A percentile compares a stretch with the other conserved stretches of the same genome.
Conservation (phyloP, 2,888 invertebrate genomes). For the Serrognathus titanus region DNA sequence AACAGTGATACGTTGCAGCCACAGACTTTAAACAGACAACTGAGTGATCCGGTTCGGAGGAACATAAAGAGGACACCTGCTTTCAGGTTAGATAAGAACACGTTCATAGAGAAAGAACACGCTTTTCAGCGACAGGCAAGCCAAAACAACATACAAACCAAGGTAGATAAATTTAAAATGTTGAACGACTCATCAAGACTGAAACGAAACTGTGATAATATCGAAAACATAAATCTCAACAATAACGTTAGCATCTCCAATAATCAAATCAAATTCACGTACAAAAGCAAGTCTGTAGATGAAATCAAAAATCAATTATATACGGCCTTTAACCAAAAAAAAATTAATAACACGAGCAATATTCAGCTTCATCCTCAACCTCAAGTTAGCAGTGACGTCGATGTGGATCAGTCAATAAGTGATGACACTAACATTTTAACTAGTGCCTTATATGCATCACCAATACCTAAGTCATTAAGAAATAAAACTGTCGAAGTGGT, state of each 20-base stretch:
- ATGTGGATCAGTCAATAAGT: no score
- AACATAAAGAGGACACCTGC: conserved; percentile 58
- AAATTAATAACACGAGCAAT: background rate
- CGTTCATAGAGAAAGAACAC: conserved; percentile 15
- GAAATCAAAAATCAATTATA: background rate
- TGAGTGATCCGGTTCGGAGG: conserved; percentile 48
- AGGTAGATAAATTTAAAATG: conserved; percentile 12
- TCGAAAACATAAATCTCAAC: conserved; percentile 7
- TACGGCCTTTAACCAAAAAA: background rate
- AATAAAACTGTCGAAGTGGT: background rate
- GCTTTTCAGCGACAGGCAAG: conserved; percentile 13
- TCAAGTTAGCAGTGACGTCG: no score
- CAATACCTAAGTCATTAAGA: conserved; percentile 39
- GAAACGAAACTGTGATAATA: conserved; percentile 35
- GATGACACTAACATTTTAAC: background rate
- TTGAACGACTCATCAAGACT: conserved; percentile 18
- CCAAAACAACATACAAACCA: conserved; percentile 11
- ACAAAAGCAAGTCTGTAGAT: background rate
- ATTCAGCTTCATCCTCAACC: background rate
- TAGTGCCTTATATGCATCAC: conserved; percentile 35
- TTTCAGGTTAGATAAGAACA: conserved; percentile 51
- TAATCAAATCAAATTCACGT: no score
- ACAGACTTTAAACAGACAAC: conserved; percentile 36
- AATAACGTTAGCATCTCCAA: background rate
- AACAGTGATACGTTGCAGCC: conserved; percentile 14